Percentiles rank a stretch among this genome's conserved stretches.
phyloP scores from a whole-genome alignment of 2,888 invertebrate species.

The Schizotus pectinicornis region DNA sequence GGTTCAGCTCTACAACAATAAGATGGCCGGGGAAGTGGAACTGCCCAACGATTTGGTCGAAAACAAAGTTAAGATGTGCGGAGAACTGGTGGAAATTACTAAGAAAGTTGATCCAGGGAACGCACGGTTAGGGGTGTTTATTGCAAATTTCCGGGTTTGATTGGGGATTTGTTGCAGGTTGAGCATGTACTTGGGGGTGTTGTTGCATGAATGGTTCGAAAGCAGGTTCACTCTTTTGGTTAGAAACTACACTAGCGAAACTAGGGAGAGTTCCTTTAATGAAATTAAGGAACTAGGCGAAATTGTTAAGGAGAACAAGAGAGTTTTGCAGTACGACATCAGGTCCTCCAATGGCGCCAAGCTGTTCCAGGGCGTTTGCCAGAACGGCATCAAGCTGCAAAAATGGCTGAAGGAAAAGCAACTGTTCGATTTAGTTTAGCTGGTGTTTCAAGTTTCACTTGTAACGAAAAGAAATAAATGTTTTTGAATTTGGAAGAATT shows the following conservation, averaged over 20 bases:
- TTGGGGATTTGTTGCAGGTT: slow-evolving; percentile 21
- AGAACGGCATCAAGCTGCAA: slow-evolving; percentile 29
- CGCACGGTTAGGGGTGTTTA: slow-evolving; percentile 61
- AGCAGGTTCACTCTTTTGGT: slow-evolving; percentile 27
- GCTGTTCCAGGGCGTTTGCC: slow-evolving; percentile 27
- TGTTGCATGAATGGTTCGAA: slow-evolving; percentile 30
- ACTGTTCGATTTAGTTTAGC: background rate
- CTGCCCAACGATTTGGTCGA: slow-evolving; percentile 64
- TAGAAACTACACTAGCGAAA: slow-evolving; percentile 13
- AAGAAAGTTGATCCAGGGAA: slow-evolving; percentile 71
- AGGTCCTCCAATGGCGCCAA: slow-evolving; percentile 21
- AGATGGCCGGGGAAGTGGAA: slow-evolving; percentile 69
- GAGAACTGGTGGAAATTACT: slow-evolving; percentile 66
- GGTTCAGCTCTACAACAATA: slow-evolving; percentile 72
- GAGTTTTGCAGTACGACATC: slow-evolving; percentile 19
- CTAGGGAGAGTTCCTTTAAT: slow-evolving; percentile 5
- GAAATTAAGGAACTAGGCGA: slow-evolving; percentile 22
- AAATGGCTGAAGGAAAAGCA: slow-evolving; percentile 33
- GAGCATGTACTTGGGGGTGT: slow-evolving; percentile 27
- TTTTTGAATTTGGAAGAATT: too few relatives aligned
- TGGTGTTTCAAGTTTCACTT: background rate
- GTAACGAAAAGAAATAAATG: background rate
- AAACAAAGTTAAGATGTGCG: slow-evolving; percentile 70
- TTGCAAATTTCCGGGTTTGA: too few relatives aligned
- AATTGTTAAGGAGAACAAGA: slow-evolving; percentile 24